Evolutionary conservation across 2,113 vertebrate genomes (phyloP).

Genomic region (Natator depressus): DNA sequence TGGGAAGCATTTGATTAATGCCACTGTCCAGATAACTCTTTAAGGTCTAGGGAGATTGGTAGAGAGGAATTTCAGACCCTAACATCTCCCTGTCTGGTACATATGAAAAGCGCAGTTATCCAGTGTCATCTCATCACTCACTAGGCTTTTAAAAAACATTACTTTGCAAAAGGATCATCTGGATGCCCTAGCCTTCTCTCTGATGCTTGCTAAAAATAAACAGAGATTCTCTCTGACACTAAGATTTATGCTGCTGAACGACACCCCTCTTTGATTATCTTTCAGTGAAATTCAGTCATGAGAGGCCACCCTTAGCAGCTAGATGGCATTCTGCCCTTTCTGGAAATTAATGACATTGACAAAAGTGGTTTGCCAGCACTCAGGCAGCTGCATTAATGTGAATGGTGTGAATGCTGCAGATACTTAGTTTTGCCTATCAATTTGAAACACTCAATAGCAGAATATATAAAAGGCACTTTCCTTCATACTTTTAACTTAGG

Average conservation of each 20-base stretch:
- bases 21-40: background rate
- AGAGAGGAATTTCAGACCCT: conserved; percentile 13
- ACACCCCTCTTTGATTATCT: conserved; percentile 36
- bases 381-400: background rate
- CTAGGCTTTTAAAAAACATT: conserved; percentile 23
- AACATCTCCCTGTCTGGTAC: background rate
- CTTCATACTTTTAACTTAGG: background rate
- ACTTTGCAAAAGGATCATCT: conserved; percentile 18
- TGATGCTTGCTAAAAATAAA: conserved; percentile 45
- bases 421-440: background rate
- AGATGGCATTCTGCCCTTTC: conserved; percentile 11
- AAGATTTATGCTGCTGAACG: conserved; percentile 27
- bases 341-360: conserved; percentile 32
- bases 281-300: conserved; percentile 11
- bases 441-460: background rate
- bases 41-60: conserved; percentile 23
- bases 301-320: background rate
- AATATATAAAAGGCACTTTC: background rate
- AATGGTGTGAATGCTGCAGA: background rate
- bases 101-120: background rate
- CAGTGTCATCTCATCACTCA: conserved; percentile 21
- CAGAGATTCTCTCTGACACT: background rate
- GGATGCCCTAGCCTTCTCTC: background rate
- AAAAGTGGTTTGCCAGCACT: background rate
- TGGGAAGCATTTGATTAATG: conserved; percentile 45